Base-by-base conservation (phyloP, 2,113 vertebrate species). In the Echinops telfairi region DNA sequence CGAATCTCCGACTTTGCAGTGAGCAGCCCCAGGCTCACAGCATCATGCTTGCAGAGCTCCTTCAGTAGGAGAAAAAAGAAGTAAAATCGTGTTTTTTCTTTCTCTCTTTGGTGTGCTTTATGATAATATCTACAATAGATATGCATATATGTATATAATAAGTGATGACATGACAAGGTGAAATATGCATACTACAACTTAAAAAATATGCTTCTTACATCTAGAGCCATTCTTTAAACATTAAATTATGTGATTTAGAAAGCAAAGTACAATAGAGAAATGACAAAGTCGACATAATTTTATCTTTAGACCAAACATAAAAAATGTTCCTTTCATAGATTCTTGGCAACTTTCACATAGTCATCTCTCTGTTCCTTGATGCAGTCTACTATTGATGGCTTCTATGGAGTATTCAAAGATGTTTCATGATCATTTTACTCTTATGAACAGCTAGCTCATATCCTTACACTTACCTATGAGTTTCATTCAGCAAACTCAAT, bases 231-330 rank as follows among this genome's bases (percentile, higher is more conserved):
- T 40, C 78, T 76, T 84, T 38, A 75, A 7, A 57, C 19, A 2
- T 68, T 53, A 68, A 85, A 71, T 85, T 12, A 58, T 43, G 94
- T 53, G 4, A 84, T 38, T 90, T 90, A 85, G 0, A 81, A 82
- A 38, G 20, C 22, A 83, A 84, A 78, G 25, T 89, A 85, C 86
- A 85, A 43, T 68, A 76, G 68, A 31, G 29, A 68, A 23, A 43
- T 43, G 20, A 6, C 17, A 92, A 95, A 76, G 62, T 16, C 88
- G 71, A 16, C 71, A 47, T 76, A 29, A 33, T 80, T 83, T 89
- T 71, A 31, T 57, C 71, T 78, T 68, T 47, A 82, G 4, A 62
- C 0, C 64, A 93, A 94, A 5, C 40, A 73, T 33, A 22, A 14
- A 84, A 70, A 84, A 71, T 17, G 14, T 78, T 12, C 29, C 20